A percentile compares a stretch with the other conserved stretches of the same genome.
These are phyloP conservation scores for Drosophila nigrodunni DNA, from an alignment of 1,140 invertebrate species.

Conservation along the genomic window DNA sequence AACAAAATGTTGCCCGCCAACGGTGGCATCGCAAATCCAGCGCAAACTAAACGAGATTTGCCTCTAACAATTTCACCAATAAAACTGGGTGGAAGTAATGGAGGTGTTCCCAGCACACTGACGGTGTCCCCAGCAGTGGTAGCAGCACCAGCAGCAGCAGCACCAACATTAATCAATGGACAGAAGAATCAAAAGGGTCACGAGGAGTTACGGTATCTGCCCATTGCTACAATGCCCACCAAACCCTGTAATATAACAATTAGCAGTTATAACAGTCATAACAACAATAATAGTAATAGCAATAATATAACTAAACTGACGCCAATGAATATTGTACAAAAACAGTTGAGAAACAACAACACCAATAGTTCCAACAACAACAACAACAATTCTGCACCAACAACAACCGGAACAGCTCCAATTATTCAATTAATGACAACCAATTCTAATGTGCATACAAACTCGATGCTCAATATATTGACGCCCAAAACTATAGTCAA, in stretches of 20 bases:
- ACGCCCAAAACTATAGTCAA: conserved; percentile 35
- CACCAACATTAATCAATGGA: background rate
- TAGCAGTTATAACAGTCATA: conserved; percentile 17
- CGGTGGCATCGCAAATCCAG: conserved; percentile 30
- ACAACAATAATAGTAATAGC: conserved; percentile 26
- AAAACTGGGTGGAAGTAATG: conserved; percentile 26
- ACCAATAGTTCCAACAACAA: too few species aligned
- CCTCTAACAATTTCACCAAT: conserved; percentile 18
- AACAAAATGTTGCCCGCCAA: conserved; percentile 58
- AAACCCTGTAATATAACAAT: conserved; percentile 62
- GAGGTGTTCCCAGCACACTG: background rate
- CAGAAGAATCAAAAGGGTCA: conserved; percentile 12
- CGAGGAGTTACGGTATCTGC: conserved; percentile 62
- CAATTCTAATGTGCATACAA: conserved; percentile 23
- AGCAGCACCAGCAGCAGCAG: conserved; percentile 1
- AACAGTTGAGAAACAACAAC: conserved; percentile 27
- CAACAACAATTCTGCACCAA: background rate
- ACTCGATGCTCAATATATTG: conserved; percentile 52
- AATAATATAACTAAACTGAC: conserved; percentile 54
- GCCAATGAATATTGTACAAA: conserved; percentile 36
- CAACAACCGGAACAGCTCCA: conserved; percentile 15
- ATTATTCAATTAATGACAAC: conserved; percentile 55
- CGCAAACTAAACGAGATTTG: conserved; percentile 41
- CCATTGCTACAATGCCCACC: conserved; percentile 54
- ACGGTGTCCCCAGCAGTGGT: conserved; percentile 6